These are phyloP conservation scores for Xestia rhomboidea DNA, from an alignment of 2,888 invertebrate genomes.

Conservation along the genomic window DNA sequence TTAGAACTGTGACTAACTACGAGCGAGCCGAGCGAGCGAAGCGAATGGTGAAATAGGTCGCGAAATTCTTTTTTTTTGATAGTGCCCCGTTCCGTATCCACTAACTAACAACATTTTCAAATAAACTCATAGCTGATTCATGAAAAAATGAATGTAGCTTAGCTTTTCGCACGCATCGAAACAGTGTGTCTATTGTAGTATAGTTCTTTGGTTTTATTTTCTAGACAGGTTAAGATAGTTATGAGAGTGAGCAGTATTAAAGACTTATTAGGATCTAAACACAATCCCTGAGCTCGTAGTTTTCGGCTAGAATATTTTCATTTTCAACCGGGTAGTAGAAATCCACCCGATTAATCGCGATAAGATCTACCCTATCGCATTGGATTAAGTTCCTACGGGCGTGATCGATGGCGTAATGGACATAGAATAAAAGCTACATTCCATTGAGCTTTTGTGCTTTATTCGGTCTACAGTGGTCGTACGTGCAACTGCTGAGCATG, in stretches of 20 bases:
- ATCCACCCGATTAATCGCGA: slow-evolving; percentile 49
- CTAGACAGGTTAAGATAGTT: background rate
- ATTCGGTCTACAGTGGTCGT: slow-evolving; percentile 9
- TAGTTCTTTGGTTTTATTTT: background rate
- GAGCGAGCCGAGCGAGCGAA: no score
- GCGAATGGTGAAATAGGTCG: no score
- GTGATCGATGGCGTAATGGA: slow-evolving; percentile 52
- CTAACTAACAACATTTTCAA: background rate
- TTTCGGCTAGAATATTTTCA: slow-evolving; percentile 51
- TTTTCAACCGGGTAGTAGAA: slow-evolving; percentile 41
- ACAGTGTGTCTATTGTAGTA: no score
- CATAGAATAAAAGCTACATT: slow-evolving; percentile 9
- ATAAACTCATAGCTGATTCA: background rate
- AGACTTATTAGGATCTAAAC: slow-evolving; percentile 16
- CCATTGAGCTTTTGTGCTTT: slow-evolving; percentile 1
- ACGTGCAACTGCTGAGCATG: background rate
- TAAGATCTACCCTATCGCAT: slow-evolving; percentile 59
- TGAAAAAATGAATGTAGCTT: background rate
- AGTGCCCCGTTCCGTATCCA: no score
- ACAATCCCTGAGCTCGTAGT: slow-evolving; percentile 25
- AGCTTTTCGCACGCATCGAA: background rate
- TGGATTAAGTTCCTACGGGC: slow-evolving; percentile 50
- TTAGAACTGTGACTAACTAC: no score
- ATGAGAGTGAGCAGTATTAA: background rate
- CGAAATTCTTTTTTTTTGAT: no score